Evolutionary conservation across 1,140 invertebrate species (phyloP), one percentile per base, ranked within the genome.

Genomic region (Drosophila bocki): DNA sequence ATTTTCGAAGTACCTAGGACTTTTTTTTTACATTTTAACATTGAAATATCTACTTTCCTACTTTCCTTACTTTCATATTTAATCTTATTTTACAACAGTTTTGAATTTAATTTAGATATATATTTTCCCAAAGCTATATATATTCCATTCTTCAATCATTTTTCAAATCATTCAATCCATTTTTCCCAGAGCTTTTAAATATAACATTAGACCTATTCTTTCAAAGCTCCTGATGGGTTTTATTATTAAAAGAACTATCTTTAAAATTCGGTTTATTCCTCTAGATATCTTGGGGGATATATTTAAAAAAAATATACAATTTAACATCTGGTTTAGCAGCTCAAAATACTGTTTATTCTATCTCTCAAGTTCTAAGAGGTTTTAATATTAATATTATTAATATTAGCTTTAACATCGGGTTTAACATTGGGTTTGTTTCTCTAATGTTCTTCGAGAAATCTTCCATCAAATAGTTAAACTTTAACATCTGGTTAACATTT

Each of bases 181-280:
- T 26, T 26, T 26, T 26, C 0, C 26, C 26, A 26, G 5, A 26
- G 4, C 26, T 26, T 26, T 26, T 0, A 3, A 26, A 35, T 35
- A 1, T 35, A 35, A 35, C 8, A 35, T 11, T 35, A 35, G 33
- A 35, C 8, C 7, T 17, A 42, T 42, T 9, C 17, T 4, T 3
- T 1, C 0, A 41, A 7, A 8, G n/a, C 0, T 3, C 8, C n/a
- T 3, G 3, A 3, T 9, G n/a, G 7, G 3, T 9, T 17, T 42
- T 17, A 9, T 3, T 42, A 3, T 42, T 3, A 42, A 19, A 19
- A 19, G 9, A 9, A 0, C 3, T 0, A 42, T 9, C 3, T 44
- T 17, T 19, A 44, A 3, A 3, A 19, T 2, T 44, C 9, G 9
- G 1, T 19, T 0, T 44, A 6, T 19, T 12, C 17, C 4, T 6